Base-by-base conservation (phyloP, 2,888 invertebrate species). In the Gisinianus flammeolus region DNA sequence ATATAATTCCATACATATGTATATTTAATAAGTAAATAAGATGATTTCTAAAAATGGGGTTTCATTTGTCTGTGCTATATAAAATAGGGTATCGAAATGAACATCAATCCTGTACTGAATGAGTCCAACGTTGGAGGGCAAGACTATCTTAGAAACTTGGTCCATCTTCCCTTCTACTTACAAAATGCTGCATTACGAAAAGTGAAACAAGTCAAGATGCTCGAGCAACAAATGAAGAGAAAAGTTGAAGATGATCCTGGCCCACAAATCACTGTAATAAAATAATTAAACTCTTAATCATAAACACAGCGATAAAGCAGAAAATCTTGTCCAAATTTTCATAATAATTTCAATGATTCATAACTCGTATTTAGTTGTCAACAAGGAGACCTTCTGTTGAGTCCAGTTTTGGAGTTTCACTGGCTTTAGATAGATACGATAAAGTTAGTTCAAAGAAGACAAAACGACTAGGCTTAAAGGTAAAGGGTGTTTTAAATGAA, bases 91-190 rank as follows among this genome's bases (percentile, higher is more conserved):
- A 95, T 96, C 70, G 96, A 96, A 88, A 90, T 94, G 79, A 96
- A 95, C 87, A 94, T 95, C 85, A 91, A 94, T 22, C 91, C 95
- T 28, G 90, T 95, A 44, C 94, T 96, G 85, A 93, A 93, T 44
- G 97, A 97, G 87, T 95, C 93, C 81, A 94, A 93, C 87, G 96
- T 98, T 84, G 96, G 96, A 79, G 97, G 69, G 1, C 74, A 79
- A 70, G 94, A 94, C 88, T 97, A 97, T 86, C 89, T 98, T 70
- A 91, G 95, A 81, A 98, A 98, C 87, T 93, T 98, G 90, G 96
- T 99, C 30, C 98, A 98, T 87, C 89, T 99, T 85, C 99, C 99
- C 0, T 98, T 99, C 88, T 99, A 96, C 87, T 90, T 99, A 78
- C 98, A 99, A 89, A 98, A 97, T 88, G 96, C 97, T 0, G 97